Evolutionary conservation across 2,888 invertebrate genomes (phyloP), one percentile per base, ranked within the genome.

Genomic region (Cerceris ruficornis): DNA sequence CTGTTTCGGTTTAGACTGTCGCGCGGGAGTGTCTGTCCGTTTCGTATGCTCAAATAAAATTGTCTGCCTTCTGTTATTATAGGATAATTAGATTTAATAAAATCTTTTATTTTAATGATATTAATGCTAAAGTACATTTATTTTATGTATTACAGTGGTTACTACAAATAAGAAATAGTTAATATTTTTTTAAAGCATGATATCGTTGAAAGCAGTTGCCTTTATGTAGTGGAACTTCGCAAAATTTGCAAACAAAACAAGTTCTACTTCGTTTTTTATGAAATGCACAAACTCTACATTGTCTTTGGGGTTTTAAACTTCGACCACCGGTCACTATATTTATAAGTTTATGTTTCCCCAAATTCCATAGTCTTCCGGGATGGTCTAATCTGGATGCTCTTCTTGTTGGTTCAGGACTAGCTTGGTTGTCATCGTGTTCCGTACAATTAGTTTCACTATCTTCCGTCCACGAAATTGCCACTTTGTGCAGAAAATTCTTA

Each of bases 261-360:
- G 77, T 74, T 69, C 75, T 42, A 52, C 76, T 74, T 60, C 55
- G 64, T 73, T 66, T 81, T 65, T 79, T 81, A 50, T 79, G 66
- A 50, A 15, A 41, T 58, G 77, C 60, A 72, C 79, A 81, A 66
- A 83, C 79, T 67, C 79, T 78, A 46, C 81, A 83, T 76, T 79
- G 78, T 65, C 65, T 69, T 74, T 41, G 71, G 66, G 78, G 69
- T 68, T 50, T 62, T 60, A 17, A 11, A 58, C 68, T 42, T 76
- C 41, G 49, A 76, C 64, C 76, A 17, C 64, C 62, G 28, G 67
- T 69, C 60, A 59, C 72, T 77, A 73, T 77, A 58, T 61, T 77
- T 77, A 77, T 9, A 42, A 77, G 74, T 74, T 74, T 77, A 52
- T 78, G 67, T 50, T 68, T 70, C 41, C 39, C 39, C 17, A 76